These are phyloP conservation scores for Ectemnius continuus DNA, from an alignment of 2,888 invertebrate genomes.

Conservation along the genomic window DNA sequence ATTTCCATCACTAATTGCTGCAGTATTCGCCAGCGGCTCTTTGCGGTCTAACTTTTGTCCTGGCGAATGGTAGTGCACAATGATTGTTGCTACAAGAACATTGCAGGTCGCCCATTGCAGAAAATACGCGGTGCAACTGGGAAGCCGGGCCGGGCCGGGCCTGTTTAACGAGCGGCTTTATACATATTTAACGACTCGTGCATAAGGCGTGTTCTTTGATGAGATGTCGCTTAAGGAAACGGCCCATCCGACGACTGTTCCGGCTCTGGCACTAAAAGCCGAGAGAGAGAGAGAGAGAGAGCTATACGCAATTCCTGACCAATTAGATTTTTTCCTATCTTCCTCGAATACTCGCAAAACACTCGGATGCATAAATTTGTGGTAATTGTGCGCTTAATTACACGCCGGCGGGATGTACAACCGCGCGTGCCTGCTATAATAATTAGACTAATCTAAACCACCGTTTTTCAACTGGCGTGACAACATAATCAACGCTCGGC, in stretches of 20 bases:
- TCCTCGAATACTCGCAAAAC: background rate
- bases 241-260: background rate
- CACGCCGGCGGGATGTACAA: background rate
- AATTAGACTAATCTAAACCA: constrained; percentile 11
- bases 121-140: constrained; percentile 3
- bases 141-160: background rate
- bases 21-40: background rate
- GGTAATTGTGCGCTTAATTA: constrained; percentile 19
- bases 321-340: constrained; percentile 17
- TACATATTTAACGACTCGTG: constrained; percentile 17
- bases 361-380: constrained; percentile 10
- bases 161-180: constrained; percentile 20
- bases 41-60: background rate
- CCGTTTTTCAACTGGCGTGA: constrained; percentile 1
- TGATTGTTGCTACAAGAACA: background rate
- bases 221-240: constrained; percentile 6
- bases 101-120: constrained; percentile 9
- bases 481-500: constrained; percentile 9
- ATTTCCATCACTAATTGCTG: constrained; percentile 5
- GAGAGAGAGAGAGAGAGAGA: background rate
- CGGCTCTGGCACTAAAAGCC: background rate
- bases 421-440: constrained; percentile 9
- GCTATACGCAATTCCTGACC: background rate
- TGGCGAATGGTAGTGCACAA: background rate
- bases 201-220: constrained; percentile 6